These are phyloP conservation scores for Fringilla coelebs DNA, from an alignment of 2,797 vertebrate species.

Conservation along the genomic window DNA sequence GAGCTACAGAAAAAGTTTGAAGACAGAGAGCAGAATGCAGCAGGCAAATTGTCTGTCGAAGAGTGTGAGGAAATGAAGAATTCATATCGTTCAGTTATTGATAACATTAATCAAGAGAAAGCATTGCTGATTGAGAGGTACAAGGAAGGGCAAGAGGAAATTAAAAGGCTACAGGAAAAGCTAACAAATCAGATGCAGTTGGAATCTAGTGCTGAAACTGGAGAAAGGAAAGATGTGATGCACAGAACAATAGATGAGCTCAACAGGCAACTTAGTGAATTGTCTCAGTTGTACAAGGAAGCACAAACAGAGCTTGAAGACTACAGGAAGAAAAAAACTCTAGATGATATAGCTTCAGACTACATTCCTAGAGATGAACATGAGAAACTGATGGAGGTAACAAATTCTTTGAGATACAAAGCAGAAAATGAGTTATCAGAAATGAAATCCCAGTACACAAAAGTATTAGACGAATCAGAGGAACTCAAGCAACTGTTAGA, in stretches of 20 bases:
- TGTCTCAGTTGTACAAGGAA: constrained; percentile 90
- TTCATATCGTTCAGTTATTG: constrained; percentile 76
- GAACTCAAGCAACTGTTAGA: constrained; percentile 83
- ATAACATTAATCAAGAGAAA: constrained; percentile 81
- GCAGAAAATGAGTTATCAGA: constrained; percentile 79
- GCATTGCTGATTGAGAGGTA: constrained; percentile 82
- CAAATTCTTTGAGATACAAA: constrained; percentile 79
- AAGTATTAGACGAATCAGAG: constrained; percentile 78
- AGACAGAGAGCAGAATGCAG: constrained; percentile 57
- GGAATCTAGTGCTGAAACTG: constrained; percentile 83
- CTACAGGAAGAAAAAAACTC: constrained; percentile 69
- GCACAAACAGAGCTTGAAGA: constrained; percentile 86
- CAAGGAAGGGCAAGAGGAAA: constrained; percentile 90
- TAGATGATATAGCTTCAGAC: constrained; percentile 66
- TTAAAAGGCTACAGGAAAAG: constrained; percentile 87
- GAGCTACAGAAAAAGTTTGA: constrained; percentile 81
- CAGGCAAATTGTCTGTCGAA: constrained; percentile 62
- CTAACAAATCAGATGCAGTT: constrained; percentile 80
- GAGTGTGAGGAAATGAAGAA: constrained; percentile 79
- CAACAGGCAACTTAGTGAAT: constrained; percentile 86
- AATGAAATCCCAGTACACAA: constrained; percentile 76
- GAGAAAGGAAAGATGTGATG: constrained; percentile 83
- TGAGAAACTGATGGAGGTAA: constrained; percentile 74
- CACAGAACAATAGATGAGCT: constrained; percentile 83
- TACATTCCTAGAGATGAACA: constrained; percentile 79